Evolutionary conservation across 2,113 vertebrate species (phyloP).

Genomic region (Noctilio leporinus): DNA sequence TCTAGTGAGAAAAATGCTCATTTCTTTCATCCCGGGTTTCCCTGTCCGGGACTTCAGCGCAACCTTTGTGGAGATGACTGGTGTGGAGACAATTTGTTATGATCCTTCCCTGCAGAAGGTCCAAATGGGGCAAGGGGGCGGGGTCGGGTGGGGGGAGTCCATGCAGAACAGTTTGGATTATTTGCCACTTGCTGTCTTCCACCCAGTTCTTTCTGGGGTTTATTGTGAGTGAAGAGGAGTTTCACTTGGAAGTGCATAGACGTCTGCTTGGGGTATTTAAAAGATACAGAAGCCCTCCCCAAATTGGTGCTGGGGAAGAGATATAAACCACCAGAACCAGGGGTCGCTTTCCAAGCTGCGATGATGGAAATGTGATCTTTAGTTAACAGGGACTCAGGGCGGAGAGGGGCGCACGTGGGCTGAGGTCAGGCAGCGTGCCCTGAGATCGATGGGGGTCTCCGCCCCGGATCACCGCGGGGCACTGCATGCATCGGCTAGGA

Average conservation of each 20-base stretch:
- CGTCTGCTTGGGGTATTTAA: neutral
- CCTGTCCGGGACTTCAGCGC: neutral
- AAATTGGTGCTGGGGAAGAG: neutral
- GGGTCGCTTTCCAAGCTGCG: neutral
- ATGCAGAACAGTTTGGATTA: neutral
- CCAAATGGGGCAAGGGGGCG: neutral
- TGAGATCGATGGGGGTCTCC: neutral
- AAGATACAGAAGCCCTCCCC: neutral
- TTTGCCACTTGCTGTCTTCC: neutral
- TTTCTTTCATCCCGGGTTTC: neutral
- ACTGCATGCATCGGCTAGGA: neutral
- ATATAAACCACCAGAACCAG: neutral
- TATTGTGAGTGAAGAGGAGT: neutral
- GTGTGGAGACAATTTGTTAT: neutral
- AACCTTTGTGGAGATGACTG: neutral
- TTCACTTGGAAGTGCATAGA: constrained; percentile 10
- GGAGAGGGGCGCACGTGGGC: neutral
- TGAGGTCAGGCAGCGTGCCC: neutral
- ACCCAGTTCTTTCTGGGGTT: neutral
- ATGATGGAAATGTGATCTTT: neutral
- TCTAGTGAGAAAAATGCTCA: neutral
- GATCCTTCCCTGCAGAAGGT: neutral
- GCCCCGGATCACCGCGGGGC: neutral
- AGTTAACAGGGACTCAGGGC: neutral
- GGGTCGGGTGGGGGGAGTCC: too few species aligned